Conservation (phyloP, 2,888 invertebrate genomes). For the Lasiommata megera region DNA sequence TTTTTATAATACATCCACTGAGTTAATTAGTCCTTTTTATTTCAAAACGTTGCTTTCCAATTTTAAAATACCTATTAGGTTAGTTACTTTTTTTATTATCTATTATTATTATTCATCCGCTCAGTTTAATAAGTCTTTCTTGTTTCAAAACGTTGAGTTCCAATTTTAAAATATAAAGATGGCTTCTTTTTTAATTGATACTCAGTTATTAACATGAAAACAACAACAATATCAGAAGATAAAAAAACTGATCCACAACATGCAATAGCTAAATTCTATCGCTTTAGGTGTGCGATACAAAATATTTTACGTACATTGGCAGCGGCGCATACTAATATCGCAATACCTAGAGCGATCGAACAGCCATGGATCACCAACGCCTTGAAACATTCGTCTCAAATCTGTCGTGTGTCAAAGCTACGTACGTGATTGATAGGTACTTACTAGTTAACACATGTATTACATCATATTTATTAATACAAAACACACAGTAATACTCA, state of each 20-base stretch:
- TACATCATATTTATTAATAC: conserved; percentile 29
- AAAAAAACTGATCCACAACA: neutral
- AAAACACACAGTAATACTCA: conserved; percentile 20
- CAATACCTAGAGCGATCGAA: neutral
- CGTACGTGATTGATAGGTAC: neutral
- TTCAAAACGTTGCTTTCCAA: too few species aligned
- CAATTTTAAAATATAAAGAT: too few species aligned
- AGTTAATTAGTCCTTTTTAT: too few species aligned
- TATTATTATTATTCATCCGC: too few species aligned
- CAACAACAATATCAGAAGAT: neutral
- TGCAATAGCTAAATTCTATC: neutral
- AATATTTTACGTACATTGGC: neutral
- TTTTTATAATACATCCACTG: too few species aligned
- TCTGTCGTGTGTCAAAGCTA: neutral
- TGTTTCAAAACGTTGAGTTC: too few species aligned
- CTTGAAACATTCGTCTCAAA: neutral
- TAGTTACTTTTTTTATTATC: too few species aligned
- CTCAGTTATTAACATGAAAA: too few species aligned
- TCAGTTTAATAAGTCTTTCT: too few species aligned
- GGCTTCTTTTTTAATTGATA: too few species aligned
- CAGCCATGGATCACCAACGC: neutral
- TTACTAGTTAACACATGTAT: conserved; percentile 10
- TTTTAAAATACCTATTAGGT: too few species aligned
- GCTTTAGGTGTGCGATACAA: neutral
- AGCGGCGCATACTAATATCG: neutral